A percentile compares a stretch with the other conserved stretches of the same genome.
These are phyloP conservation scores for Ceryle rudis DNA, from an alignment of 2,797 vertebrate species.

Conservation along the genomic window DNA sequence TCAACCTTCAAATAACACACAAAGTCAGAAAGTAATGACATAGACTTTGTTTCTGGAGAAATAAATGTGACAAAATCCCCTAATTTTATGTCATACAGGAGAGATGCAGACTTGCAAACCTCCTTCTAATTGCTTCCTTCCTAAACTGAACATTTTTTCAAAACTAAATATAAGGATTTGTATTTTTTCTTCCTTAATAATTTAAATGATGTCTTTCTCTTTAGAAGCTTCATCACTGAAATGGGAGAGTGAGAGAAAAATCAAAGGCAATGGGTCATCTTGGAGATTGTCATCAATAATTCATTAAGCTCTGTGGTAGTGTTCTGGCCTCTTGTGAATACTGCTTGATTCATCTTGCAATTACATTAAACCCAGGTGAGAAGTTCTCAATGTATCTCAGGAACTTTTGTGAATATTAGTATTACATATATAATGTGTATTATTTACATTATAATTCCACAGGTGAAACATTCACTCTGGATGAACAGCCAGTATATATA, in stretches of 20 bases:
- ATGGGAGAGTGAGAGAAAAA: conserved; percentile 10
- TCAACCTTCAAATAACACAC: not conserved
- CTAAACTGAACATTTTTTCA: not conserved
- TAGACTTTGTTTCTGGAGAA: not conserved
- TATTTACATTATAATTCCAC: not conserved
- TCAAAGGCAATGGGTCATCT: not conserved
- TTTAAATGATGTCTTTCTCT: not conserved
- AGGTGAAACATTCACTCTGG: not conserved
- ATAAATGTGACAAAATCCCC: not conserved
- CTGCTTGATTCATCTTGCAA: not conserved
- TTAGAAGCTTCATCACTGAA: not conserved
- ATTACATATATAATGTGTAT: not conserved
- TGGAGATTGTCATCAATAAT: conserved; percentile 24
- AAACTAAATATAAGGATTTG: not conserved
- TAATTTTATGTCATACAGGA: not conserved
- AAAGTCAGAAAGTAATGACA: not conserved
- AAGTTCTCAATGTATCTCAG: not conserved
- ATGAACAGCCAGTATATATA: not conserved
- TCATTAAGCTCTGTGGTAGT: not conserved
- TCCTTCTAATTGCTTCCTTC: not conserved
- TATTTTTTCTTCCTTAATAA: not conserved
- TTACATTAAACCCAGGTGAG: not conserved
- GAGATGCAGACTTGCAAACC: not conserved
- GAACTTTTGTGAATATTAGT: not conserved
- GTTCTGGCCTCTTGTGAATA: not conserved